Evolutionary conservation across 1,140 invertebrate genomes (phyloP).

Genomic region (Sinonovacula constricta): DNA sequence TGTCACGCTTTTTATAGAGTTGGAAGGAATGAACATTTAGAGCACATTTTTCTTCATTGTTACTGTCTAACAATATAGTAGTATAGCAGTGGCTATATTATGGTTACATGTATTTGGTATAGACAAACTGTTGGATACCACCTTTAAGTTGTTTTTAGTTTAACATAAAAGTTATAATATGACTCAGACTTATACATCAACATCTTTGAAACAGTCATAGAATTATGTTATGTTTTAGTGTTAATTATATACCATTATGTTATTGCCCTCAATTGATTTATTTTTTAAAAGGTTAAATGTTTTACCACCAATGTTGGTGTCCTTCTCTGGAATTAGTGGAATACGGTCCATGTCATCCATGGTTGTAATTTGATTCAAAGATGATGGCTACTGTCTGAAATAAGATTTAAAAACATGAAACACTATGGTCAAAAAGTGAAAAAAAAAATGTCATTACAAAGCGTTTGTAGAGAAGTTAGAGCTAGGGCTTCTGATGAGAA

Average conservation of each 20-base stretch:
- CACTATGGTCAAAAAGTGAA: neutral
- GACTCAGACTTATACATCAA: neutral
- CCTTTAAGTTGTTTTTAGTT: neutral
- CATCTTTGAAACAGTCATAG: neutral
- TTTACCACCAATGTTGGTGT: slow-evolving; percentile 53
- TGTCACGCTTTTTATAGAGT: no score
- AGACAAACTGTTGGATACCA: no score
- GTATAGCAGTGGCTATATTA: no score
- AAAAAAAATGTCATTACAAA: neutral
- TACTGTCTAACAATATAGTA: no score
- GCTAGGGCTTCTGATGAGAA: neutral
- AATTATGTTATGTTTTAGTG: neutral
- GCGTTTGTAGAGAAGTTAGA: neutral
- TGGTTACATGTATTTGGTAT: no score
- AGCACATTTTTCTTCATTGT: no score
- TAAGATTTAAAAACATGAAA: neutral
- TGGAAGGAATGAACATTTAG: no score
- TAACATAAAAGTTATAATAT: neutral
- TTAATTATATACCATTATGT: neutral
- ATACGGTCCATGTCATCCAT: slow-evolving; percentile 49
- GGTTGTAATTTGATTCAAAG: neutral
- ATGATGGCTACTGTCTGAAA: neutral
- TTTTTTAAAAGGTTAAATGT: neutral
- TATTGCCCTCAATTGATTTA: no score
- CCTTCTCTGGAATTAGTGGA: slow-evolving; percentile 49